Percentiles rank a stretch among this genome's conserved stretches.
Conservation (phyloP, 2,113 vertebrate genomes). For the crab-eating macaque (Macaca fascicularis) region T2T-MFA8v1.1 NC_088395.1:32875501-32876000, state of each 20-base stretch:
- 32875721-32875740: constrained; percentile 53
- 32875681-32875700: neutral
- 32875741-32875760: constrained; percentile 40
- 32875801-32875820: constrained; percentile 61
- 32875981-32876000: neutral
- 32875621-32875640: neutral
- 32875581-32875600: neutral
- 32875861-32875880: constrained; percentile 56
- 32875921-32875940: constrained; percentile 39
- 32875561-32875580: constrained; percentile 10
- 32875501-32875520: neutral
- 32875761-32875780: constrained; percentile 63
- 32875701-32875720: constrained; percentile 64
- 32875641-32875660: neutral
- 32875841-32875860: constrained; percentile 60
- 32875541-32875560: neutral
- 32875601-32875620: neutral
- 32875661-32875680: neutral
- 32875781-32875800: constrained; percentile 35
- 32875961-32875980: constrained; percentile 2
- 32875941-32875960: constrained; percentile 54
- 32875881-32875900: constrained; percentile 53
- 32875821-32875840: constrained; percentile 60
- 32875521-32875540: neutral
- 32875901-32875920: neutral